These are phyloP conservation scores for Pangasianodon hypophthalmus DNA, from an alignment of 2,113 vertebrate species.

Conservation along the genomic window DNA sequence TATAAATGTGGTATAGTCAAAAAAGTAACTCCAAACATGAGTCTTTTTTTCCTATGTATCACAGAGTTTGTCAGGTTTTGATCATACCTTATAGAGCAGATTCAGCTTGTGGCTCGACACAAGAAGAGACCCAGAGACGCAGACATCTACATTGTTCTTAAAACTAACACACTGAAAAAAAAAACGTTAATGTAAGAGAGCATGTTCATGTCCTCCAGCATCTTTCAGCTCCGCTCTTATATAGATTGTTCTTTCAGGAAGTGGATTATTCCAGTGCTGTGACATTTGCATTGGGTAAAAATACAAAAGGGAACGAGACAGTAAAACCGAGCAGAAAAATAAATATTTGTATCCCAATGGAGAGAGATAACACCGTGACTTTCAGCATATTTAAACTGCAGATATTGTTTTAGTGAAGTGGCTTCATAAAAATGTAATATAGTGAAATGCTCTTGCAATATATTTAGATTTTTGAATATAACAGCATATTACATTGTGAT, in stretches of 20 bases:
- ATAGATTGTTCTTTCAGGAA: background rate
- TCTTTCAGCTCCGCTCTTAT: background rate
- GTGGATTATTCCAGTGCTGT: constrained; percentile 11
- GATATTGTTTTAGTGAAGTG: constrained; percentile 27
- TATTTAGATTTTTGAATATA: constrained; percentile 26
- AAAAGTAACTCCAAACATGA: background rate
- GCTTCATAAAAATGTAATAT: constrained; percentile 28
- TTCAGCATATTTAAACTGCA: constrained; percentile 36
- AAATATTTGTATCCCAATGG: constrained; percentile 6
- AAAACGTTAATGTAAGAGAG: constrained; percentile 2
- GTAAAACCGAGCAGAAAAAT: constrained; percentile 10
- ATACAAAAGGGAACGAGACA: constrained; percentile 8
- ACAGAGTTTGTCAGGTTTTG: constrained; percentile 87
- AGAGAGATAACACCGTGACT: background rate
- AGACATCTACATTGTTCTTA: constrained; percentile 27
- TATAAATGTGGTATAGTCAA: background rate
- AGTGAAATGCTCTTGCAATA: constrained; percentile 23
- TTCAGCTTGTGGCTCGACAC: constrained; percentile 77
- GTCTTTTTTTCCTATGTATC: background rate
- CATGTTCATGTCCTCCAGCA: constrained; percentile 13
- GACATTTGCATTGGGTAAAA: constrained; percentile 32
- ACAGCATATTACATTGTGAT: constrained; percentile 18
- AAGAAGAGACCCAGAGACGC: constrained; percentile 73
- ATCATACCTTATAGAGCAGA: constrained; percentile 82
- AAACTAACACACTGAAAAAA: background rate